A percentile compares a stretch with the other conserved stretches of the same genome.
These are phyloP conservation scores for Nothoprocta pentlandii DNA, from an alignment of 2,113 vertebrate species.

Conservation along the genomic window DNA sequence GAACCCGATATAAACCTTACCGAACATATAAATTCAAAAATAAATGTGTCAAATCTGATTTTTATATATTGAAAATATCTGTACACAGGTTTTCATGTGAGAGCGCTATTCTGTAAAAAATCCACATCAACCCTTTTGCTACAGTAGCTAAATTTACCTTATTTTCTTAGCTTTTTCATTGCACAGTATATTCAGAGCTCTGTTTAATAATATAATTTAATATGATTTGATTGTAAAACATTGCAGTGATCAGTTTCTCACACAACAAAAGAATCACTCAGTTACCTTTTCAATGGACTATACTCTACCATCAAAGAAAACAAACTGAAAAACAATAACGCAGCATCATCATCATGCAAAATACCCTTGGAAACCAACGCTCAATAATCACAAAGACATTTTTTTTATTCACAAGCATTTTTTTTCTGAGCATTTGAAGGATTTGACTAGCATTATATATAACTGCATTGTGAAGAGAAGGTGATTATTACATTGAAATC, in stretches of 20 bases:
- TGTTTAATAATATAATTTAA: conserved; percentile 77
- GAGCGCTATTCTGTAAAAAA: conserved; percentile 75
- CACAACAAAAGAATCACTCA: conserved; percentile 81
- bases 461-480: conserved; percentile 63
- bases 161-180: conserved; percentile 73
- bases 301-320: conserved; percentile 80
- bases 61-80: conserved; percentile 81
- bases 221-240: conserved; percentile 78
- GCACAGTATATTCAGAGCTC: conserved; percentile 84
- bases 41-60: conserved; percentile 82
- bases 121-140: conserved; percentile 47
- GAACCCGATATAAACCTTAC: conserved; percentile 70
- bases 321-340: conserved; percentile 75
- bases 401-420: conserved; percentile 73
- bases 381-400: conserved; percentile 79
- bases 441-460: conserved; percentile 67
- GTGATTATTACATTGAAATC: conserved; percentile 50
- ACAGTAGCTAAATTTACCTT: conserved; percentile 47
- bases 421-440: conserved; percentile 75
- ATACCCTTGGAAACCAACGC: conserved; percentile 81
- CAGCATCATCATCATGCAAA: conserved; percentile 86
- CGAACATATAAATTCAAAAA: conserved; percentile 80
- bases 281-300: conserved; percentile 80
- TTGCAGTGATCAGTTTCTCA: conserved; percentile 79
- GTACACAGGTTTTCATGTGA: conserved; percentile 78